Base-by-base conservation (phyloP, 2,797 vertebrate genomes). In the Arctocebus calabarensis region DNA sequence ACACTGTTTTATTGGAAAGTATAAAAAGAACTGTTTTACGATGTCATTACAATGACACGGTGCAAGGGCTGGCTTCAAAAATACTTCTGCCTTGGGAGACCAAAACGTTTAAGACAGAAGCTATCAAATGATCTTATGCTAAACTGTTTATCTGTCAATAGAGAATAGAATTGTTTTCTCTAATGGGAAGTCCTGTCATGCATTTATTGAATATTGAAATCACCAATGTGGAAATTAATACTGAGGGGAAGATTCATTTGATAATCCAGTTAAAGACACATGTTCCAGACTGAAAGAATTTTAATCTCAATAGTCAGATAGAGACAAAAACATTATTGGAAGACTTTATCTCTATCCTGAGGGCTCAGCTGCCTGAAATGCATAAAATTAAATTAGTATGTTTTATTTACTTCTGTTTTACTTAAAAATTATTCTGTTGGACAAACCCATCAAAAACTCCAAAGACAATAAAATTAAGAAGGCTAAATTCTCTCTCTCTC, bases 21-120 rank as follows among this genome's bases (percentile, higher is more conserved):
- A 97, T 97, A 97, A 97, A 97, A 97, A 97, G 97, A 91, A 96
- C 94, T 96, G 93, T 93, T 97, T 97, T 96, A 97, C 9, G 23
- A 93, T 97, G 96, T 97, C 97, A 96, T 97, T 96, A 97, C 96
- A 97, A 97, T 97, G 96, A 97, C 94, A 94, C 0, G 34, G 87
- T 95, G 95, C 83, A 95, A 96, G 93, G 91, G 55, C 92, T 89
- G 55, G 75, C 81, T 97, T 89, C 96, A 78, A 97, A 97, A 92
- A 95, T 94, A 94, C 91, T 91, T 96, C 92, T 97, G 90, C 84
- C 96, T 94, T 96, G 95, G 96, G 97, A 97, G 81, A 96, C 91
- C 94, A 90, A 94, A 96, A 48, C 95, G 82, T 94, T 97, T 95
- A 95, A 96, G 89, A 84, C 86, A 96, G 88, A 93, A 91, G 68